phyloP scores from a whole-genome alignment of 1,140 invertebrate genomes.

The Calliopsis andreniformis region DNA sequence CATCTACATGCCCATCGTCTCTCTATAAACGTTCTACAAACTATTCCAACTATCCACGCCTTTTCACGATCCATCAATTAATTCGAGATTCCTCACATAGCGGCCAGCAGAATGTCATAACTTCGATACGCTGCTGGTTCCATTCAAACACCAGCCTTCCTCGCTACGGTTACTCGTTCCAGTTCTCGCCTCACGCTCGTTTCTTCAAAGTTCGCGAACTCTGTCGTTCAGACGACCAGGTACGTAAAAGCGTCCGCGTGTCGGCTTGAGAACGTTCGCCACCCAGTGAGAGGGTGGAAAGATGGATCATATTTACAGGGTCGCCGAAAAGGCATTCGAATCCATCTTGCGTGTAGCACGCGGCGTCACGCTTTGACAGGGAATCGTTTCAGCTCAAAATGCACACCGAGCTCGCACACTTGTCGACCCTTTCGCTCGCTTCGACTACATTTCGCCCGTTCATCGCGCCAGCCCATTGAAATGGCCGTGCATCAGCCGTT shows the following conservation, averaged over 20 bases:
- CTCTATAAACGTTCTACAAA: too few relatives aligned
- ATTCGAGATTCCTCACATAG: too few relatives aligned
- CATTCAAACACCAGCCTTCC: too few relatives aligned
- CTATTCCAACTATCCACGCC: too few relatives aligned
- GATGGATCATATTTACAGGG: constrained; percentile 8
- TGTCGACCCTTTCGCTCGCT: background rate
- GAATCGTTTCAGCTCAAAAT: constrained; percentile 30
- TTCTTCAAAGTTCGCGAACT: too few relatives aligned
- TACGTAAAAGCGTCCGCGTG: background rate
- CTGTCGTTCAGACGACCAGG: too few relatives aligned
- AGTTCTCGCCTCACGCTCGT: too few relatives aligned
- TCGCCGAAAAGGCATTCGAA: constrained; percentile 25
- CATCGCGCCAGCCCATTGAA: constrained; percentile 28
- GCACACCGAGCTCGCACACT: background rate
- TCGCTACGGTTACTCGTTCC: too few relatives aligned
- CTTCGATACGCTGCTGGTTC: too few relatives aligned
- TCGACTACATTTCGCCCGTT: constrained; percentile 24
- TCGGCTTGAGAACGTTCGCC: background rate
- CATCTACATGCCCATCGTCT: too few relatives aligned
- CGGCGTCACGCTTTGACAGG: constrained; percentile 26
- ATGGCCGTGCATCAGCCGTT: constrained; percentile 33
- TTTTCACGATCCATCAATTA: too few relatives aligned
- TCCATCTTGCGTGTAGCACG: constrained; percentile 5
- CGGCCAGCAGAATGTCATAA: too few relatives aligned
- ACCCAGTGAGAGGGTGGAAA: background rate